Evolutionary conservation across 1,140 invertebrate genomes (phyloP), one percentile per base, ranked within the genome.

Genomic region (Reticulitermes speratus): DNA sequence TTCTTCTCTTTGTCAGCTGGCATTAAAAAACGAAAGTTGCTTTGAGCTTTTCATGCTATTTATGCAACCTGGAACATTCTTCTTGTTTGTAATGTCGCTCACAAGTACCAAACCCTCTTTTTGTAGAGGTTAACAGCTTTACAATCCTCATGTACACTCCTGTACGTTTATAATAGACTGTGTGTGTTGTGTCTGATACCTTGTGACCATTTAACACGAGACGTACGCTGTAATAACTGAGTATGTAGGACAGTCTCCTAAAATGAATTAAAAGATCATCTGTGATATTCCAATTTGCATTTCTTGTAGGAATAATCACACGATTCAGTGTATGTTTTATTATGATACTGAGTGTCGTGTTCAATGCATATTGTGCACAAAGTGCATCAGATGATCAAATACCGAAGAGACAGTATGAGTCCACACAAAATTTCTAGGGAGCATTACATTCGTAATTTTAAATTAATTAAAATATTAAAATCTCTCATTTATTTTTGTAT

Each of bases 21-120:
- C 65, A 75, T 75, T 65, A 65, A 19, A 55, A 75, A 25, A 75
- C n/a, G 65, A 75, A 75, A 75, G 65, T 75, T 75, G 65, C 65
- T 75, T 75, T 75, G 25, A 75, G n/a, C 65, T 75, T 75, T 75
- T 75, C 65, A n/a, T 30, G n/a, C n/a, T 30, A 30, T 30, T 75
- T 9, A 30, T 30, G 65, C 7, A 30, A 6, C n/a, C 14, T 11
- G n/a, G 30, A 75, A 19, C 14, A 16, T 75, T 75, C n/a, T 75
- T 75, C 25, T 30, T 55, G 9, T 30, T 25, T 30, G 65, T 65
- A 65, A 65, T 65, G 25, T 25, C n/a, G 25, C 16, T 75, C 65
- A 75, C 25, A n/a, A 30, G 8, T 75, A 75, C 8, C 5, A 75
- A 75, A 75, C 65, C n/a, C 3, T 75, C 65, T n/a, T 75, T 75